Conservation (phyloP, 2,113 vertebrate genomes). For the Atractosteus spatula region DNA sequence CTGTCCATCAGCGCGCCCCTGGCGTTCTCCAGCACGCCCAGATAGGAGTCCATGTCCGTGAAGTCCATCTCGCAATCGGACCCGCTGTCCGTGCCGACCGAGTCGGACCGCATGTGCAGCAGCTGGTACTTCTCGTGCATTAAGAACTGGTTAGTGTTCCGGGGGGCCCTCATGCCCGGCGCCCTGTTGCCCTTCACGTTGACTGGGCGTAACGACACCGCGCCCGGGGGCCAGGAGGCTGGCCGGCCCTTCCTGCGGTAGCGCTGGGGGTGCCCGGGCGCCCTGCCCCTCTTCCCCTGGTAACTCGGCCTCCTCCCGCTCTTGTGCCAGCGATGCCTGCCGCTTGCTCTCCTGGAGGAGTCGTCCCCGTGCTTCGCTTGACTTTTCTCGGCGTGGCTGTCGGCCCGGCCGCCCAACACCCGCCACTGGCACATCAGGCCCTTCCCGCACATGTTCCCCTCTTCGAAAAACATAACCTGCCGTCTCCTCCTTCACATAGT, state of each 20-base stretch:
- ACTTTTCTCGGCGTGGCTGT: slow-evolving; percentile 18
- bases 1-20: slow-evolving; percentile 74
- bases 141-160: slow-evolving; percentile 86
- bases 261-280: slow-evolving; percentile 32
- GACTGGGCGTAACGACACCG: slow-evolving; percentile 66
- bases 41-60: slow-evolving; percentile 81
- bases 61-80: slow-evolving; percentile 78
- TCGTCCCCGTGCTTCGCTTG: background rate
- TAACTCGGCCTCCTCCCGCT: slow-evolving; percentile 42
- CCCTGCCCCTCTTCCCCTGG: slow-evolving; percentile 30
- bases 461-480: slow-evolving; percentile 50
- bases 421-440: slow-evolving; percentile 43
- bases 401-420: slow-evolving; percentile 14
- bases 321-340: slow-evolving; percentile 36
- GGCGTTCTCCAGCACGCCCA: slow-evolving; percentile 80
- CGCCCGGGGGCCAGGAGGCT: slow-evolving; percentile 22
- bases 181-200: slow-evolving; percentile 71
- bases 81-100: slow-evolving; percentile 76
- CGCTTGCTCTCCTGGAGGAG: slow-evolving; percentile 19
- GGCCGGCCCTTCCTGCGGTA: slow-evolving; percentile 24
- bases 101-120: slow-evolving; percentile 80
- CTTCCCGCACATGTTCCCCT: slow-evolving; percentile 42
- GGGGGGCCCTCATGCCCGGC: slow-evolving; percentile 77
- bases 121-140: slow-evolving; percentile 86
- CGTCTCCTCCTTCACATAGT: slow-evolving; percentile 54